Evolutionary conservation across 2,113 vertebrate genomes (phyloP).

Genomic region (Noturus placidus): DNA sequence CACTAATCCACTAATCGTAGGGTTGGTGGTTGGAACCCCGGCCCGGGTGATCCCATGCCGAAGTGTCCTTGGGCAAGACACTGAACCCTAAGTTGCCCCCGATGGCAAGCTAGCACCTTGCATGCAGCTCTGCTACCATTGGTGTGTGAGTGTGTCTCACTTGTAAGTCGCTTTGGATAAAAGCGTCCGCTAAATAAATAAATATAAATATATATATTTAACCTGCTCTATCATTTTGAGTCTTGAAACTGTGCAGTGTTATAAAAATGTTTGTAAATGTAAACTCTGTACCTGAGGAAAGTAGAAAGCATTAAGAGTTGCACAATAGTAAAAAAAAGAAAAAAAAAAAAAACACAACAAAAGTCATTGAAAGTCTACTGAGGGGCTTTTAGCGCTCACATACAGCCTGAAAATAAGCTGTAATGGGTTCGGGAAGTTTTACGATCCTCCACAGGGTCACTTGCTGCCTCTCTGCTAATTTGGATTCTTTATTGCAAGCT

Average conservation of each 20-base stretch:
- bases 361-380: background rate
- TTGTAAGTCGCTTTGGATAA: too few relatives aligned
- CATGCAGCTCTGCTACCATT: too few relatives aligned
- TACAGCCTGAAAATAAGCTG: background rate
- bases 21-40: too few relatives aligned
- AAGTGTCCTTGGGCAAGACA: too few relatives aligned
- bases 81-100: too few relatives aligned
- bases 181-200: too few relatives aligned
- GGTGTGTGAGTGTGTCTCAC: too few relatives aligned
- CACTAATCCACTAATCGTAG: too few relatives aligned
- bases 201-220: too few relatives aligned
- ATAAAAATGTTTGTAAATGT: background rate
- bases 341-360: too few relatives aligned
- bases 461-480: constrained; percentile 4
- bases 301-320: background rate
- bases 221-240: background rate
- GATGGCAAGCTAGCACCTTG: too few relatives aligned
- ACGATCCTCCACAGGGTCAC: background rate
- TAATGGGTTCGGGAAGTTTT: background rate
- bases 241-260: background rate
- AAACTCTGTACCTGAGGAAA: background rate
- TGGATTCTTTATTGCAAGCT: background rate
- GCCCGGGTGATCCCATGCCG: too few relatives aligned
- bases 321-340: background rate
- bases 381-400: background rate